Evolutionary conservation across 2,888 invertebrate species (phyloP).

Genomic region (Drosophila vallismaia): DNA sequence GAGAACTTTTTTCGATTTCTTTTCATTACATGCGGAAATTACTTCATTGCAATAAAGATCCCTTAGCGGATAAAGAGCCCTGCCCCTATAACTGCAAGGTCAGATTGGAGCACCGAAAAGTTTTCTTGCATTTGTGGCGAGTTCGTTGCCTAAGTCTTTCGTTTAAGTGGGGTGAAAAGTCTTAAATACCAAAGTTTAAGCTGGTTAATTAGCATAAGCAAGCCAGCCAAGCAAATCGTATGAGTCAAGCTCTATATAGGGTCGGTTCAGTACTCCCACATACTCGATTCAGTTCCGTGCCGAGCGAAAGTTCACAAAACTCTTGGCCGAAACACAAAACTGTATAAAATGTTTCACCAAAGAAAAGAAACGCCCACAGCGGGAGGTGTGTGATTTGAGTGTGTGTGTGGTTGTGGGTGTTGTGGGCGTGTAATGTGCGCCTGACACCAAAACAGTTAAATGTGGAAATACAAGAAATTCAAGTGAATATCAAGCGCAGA

Average conservation of each 20-base stretch:
- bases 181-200: conserved; percentile 66
- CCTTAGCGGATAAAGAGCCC: conserved; percentile 25
- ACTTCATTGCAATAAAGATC: conserved; percentile 59
- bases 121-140: conserved; percentile 23
- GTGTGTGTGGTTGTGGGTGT: conserved; percentile 46
- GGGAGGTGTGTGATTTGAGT: conserved; percentile 22
- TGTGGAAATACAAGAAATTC: conserved; percentile 79
- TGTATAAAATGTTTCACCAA: conserved; percentile 21
- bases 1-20: conserved; percentile 14
- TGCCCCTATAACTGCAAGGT: conserved; percentile 49
- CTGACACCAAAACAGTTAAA: conserved; percentile 79
- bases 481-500: conserved; percentile 79
- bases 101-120: conserved; percentile 18
- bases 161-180: conserved; percentile 29
- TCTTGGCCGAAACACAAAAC: conserved; percentile 53
- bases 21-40: conserved; percentile 62
- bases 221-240: conserved; percentile 46
- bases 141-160: conserved; percentile 73
- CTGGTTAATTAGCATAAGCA: conserved; percentile 60
- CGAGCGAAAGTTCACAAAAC: conserved; percentile 70
- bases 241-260: conserved; percentile 57
- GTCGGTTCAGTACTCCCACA: conserved; percentile 41
- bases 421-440: conserved; percentile 71
- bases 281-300: conserved; percentile 40
- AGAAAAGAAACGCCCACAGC: conserved; percentile 55